These are phyloP conservation scores for Phaethon lepturus DNA, from an alignment of 2,113 vertebrate genomes.

Conservation along the genomic window DNA sequence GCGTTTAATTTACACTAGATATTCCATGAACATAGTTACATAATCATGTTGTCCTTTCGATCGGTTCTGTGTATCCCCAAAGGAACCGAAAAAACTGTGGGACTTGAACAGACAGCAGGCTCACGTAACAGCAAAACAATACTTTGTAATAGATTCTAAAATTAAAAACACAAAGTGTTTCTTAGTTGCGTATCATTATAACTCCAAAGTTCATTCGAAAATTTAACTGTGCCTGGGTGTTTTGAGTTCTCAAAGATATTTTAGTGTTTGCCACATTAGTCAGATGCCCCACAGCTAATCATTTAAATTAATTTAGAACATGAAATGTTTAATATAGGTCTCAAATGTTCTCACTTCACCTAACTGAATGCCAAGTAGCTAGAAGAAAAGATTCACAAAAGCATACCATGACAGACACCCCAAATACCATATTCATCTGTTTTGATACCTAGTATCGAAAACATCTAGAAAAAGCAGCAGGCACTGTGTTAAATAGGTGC, in stretches of 20 bases:
- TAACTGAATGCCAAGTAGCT: background rate
- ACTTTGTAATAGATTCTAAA: background rate
- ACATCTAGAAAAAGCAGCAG: background rate
- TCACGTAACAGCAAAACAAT: background rate
- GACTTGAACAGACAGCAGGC: background rate
- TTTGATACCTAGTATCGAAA: background rate
- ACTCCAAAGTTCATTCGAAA: background rate
- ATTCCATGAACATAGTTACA: background rate
- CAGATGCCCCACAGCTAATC: background rate
- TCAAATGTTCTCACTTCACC: background rate
- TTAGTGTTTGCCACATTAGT: background rate
- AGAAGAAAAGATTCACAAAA: background rate
- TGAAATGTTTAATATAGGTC: background rate
- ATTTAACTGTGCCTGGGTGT: background rate
- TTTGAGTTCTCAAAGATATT: background rate
- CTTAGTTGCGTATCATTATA: background rate
- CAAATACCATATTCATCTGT: background rate
- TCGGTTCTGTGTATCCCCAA: background rate
- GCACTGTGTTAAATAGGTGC: background rate
- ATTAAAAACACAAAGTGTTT: background rate
- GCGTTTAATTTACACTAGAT: background rate
- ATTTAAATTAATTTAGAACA: background rate
- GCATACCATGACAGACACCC: background rate
- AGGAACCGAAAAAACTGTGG: background rate
- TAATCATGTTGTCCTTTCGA: background rate